A percentile compares a stretch with the other conserved stretches of the same genome.
Conservation (phyloP, 2,113 vertebrate species). For the Hippocampus barbouri region DNA sequence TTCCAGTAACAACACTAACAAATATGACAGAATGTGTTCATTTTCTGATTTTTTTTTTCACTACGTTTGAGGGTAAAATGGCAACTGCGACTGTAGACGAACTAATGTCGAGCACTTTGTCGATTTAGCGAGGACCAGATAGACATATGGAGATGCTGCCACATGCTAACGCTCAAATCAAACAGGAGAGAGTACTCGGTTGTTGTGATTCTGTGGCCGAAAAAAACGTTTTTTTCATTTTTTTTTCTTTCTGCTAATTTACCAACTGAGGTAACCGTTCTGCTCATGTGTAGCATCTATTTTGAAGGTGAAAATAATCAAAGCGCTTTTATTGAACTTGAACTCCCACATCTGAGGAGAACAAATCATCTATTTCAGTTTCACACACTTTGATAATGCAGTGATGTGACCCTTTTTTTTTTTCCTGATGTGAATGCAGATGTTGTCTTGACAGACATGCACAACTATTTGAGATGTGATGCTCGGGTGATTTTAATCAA, state of each 20-base stretch:
- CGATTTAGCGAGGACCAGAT: background rate
- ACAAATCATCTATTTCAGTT: background rate
- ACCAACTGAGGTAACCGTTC: background rate
- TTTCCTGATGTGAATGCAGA: conserved; percentile 5
- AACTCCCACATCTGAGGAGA: background rate
- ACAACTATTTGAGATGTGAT: conserved; percentile 6
- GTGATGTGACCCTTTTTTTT: background rate
- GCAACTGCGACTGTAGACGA: background rate
- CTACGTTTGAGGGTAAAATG: background rate
- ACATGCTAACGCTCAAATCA: background rate
- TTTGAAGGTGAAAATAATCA: no score
- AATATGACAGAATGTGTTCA: background rate
- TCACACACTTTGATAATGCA: background rate
- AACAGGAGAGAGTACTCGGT: no score
- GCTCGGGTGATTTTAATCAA: conserved; percentile 48
- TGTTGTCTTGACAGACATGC: conserved; percentile 5
- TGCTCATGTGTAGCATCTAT: background rate
- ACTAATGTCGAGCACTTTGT: conserved; percentile 2
- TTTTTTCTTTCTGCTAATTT: background rate
- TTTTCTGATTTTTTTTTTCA: background rate
- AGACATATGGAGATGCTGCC: background rate
- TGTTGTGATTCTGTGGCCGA: no score
- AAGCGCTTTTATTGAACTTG: background rate
- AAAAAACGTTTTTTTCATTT: background rate
- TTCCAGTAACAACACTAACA: background rate